A percentile compares a stretch with the other conserved stretches of the same genome.
Evolutionary conservation across 2,888 invertebrate species (phyloP).

Genomic region (Rhingia campestris): DNA sequence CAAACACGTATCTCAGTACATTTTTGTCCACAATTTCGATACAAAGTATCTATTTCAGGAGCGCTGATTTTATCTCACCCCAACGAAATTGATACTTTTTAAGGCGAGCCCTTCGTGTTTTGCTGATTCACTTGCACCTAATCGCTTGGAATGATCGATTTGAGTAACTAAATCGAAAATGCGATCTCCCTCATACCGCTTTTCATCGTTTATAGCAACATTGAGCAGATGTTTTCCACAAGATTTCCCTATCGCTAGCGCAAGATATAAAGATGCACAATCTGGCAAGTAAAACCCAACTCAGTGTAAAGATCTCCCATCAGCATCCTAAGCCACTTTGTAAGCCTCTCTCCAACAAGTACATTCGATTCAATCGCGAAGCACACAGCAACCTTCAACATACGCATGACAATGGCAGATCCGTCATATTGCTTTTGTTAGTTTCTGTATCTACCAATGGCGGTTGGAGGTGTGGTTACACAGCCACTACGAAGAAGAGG

Average conservation of each 20-base stretch:
- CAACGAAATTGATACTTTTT: constrained; percentile 60
- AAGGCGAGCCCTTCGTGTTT: not conserved
- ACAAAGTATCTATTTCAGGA: constrained; percentile 49
- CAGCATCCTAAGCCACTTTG: not conserved
- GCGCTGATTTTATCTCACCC: constrained; percentile 34
- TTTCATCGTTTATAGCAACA: constrained; percentile 1
- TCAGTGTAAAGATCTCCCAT: not conserved
- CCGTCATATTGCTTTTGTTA: not conserved
- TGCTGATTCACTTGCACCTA: constrained; percentile 25
- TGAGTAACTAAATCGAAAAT: constrained; percentile 40
- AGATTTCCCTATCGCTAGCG: not conserved
- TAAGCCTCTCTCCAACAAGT: not conserved
- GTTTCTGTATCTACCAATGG: constrained; percentile 26
- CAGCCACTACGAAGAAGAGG: not conserved
- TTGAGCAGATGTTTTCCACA: constrained; percentile 20
- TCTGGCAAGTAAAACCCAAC: not conserved
- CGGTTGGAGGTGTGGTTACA: constrained; percentile 48
- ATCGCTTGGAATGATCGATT: constrained; percentile 68
- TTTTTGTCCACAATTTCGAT: no score
- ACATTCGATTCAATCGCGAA: not conserved
- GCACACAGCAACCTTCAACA: constrained; percentile 3
- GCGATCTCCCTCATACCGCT: not conserved
- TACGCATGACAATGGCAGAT: constrained; percentile 41
- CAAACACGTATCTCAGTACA: no score
- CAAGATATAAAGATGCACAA: not conserved